Conservation (phyloP, 2,797 vertebrate species). For the Propithecus deckenii region DNA sequence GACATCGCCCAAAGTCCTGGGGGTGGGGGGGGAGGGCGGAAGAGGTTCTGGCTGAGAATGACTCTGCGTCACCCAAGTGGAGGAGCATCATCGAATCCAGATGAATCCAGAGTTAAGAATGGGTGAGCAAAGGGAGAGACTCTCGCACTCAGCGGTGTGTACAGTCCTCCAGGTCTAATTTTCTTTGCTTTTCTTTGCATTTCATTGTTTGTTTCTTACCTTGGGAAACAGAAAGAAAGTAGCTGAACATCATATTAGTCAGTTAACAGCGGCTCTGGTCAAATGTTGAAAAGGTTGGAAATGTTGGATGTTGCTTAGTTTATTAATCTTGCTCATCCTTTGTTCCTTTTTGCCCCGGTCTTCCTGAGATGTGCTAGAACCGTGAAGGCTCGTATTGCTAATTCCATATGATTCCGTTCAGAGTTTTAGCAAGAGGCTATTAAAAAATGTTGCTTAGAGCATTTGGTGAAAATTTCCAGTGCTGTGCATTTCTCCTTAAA, state of each 20-base stretch:
- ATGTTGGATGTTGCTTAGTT: background rate
- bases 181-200: background rate
- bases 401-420: background rate
- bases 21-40: background rate
- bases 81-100: background rate
- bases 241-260: background rate
- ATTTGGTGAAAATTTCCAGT: background rate
- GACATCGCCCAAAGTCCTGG: background rate
- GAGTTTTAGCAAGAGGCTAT: background rate
- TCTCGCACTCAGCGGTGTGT: background rate
- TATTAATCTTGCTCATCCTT: background rate
- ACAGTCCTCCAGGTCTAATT: background rate
- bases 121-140: background rate
- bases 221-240: background rate
- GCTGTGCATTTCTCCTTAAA: background rate
- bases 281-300: background rate
- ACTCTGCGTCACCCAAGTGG: too few relatives aligned
- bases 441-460: background rate
- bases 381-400: background rate
- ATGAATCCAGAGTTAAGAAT: background rate
- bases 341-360: background rate
- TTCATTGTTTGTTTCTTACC: background rate
- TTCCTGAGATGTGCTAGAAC: background rate
- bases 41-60: background rate
- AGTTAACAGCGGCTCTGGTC: background rate